phyloP scores from a whole-genome alignment of 2,797 vertebrate species.

The Dendrocincla tyrannina region DNA sequence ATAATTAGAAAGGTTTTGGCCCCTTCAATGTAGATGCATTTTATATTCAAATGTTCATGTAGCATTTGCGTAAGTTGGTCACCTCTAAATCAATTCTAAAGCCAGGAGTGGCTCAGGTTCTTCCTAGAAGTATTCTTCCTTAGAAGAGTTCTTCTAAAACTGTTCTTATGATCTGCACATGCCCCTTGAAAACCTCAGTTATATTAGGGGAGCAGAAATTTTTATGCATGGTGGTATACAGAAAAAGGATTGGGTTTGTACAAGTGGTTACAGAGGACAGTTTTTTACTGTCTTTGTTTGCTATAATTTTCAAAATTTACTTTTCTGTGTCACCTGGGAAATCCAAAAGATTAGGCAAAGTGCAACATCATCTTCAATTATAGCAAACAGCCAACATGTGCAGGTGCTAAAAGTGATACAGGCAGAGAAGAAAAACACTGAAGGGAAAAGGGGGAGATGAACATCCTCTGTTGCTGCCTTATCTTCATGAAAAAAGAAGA shows the following conservation, averaged over 20 bases:
- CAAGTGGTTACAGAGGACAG: neutral
- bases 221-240: neutral
- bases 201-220: neutral
- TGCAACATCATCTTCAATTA: neutral
- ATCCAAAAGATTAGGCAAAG: neutral
- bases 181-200: neutral
- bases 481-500: neutral
- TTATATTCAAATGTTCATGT: neutral
- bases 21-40: neutral
- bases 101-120: neutral
- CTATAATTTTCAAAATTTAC: neutral
- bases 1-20: neutral
- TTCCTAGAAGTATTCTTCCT: neutral
- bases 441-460: neutral
- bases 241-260: neutral
- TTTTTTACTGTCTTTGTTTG: neutral
- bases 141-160: neutral
- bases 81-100: neutral
- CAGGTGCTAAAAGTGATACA: neutral
- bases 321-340: neutral
- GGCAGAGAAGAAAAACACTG: neutral
- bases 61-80: neutral
- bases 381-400: neutral
- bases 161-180: neutral
- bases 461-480: neutral